Evolutionary conservation across 92 coral and sea anemone species (phyloP).

Genomic region (Siderastrea radians): DNA sequence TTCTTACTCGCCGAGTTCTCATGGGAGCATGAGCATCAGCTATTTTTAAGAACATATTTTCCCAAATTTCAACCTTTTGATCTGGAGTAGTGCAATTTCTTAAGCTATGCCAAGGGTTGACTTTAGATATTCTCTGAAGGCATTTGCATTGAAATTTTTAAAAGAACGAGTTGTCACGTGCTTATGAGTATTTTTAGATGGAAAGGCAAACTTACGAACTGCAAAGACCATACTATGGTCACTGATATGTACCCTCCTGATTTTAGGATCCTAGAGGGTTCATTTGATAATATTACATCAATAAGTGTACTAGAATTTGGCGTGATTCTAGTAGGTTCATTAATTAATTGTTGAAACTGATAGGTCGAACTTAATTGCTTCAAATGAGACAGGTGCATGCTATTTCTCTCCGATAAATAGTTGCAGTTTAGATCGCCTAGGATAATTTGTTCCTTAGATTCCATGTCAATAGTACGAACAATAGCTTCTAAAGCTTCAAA

Average conservation of each 20-base stretch:
- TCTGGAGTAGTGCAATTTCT: too few species aligned
- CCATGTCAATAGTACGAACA: not conserved
- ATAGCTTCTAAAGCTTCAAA: not conserved
- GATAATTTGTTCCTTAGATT: not conserved
- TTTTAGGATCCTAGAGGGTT: not conserved
- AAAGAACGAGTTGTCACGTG: too few species aligned
- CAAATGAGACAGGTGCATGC: not conserved
- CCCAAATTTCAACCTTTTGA: too few species aligned
- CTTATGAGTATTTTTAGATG: too few species aligned
- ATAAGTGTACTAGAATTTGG: conserved; percentile 16
- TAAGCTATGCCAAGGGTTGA: too few species aligned
- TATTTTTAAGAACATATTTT: too few species aligned
- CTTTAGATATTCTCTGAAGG: too few species aligned
- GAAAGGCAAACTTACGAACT: not conserved
- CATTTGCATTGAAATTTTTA: too few species aligned
- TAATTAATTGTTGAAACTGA: conserved; percentile 21
- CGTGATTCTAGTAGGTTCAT: conserved; percentile 14
- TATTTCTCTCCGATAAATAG: not conserved
- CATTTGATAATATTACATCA: conserved; percentile 16
- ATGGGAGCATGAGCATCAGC: too few species aligned
- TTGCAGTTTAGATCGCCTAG: not conserved
- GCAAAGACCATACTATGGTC: conserved; percentile 14
- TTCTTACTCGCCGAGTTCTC: too few species aligned
- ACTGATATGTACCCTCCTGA: conserved; percentile 32
- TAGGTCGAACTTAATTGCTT: not conserved